Evolutionary conservation across 2,888 invertebrate genomes (phyloP).

Genomic region (Cistogaster globosa): DNA sequence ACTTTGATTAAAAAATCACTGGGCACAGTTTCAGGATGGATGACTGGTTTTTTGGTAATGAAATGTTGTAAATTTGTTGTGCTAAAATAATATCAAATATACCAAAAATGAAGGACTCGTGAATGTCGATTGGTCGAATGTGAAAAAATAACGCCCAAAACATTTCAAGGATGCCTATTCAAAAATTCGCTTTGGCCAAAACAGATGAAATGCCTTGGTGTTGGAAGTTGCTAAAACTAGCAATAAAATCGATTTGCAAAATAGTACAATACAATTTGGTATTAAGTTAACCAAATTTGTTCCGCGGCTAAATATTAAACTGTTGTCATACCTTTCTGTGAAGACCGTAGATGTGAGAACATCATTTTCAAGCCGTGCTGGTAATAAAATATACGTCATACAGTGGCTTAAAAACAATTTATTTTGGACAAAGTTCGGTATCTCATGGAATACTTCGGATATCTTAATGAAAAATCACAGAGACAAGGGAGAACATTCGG

Average conservation of each 20-base stretch:
- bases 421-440: no score
- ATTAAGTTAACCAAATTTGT: no score
- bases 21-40: conserved; percentile 30
- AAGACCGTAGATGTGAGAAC: no score
- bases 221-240: conserved; percentile 35
- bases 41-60: conserved; percentile 22
- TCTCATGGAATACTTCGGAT: no score
- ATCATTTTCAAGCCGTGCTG: no score
- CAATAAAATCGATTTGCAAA: background rate
- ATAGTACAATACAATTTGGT: background rate
- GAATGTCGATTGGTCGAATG: conserved; percentile 33
- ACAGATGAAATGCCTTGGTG: conserved; percentile 8
- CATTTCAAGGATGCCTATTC: background rate
- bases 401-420: no score
- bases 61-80: conserved; percentile 47
- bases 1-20: no score
- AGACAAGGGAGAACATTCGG: no score
- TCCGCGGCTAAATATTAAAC: no score
- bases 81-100: conserved; percentile 35
- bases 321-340: no score
- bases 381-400: no score
- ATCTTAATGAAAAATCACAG: no score
- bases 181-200: background rate
- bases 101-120: conserved; percentile 35
- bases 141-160: conserved; percentile 8